These are phyloP conservation scores for Rhingia campestris DNA, from an alignment of 2,888 invertebrate species.

Conservation along the genomic window DNA sequence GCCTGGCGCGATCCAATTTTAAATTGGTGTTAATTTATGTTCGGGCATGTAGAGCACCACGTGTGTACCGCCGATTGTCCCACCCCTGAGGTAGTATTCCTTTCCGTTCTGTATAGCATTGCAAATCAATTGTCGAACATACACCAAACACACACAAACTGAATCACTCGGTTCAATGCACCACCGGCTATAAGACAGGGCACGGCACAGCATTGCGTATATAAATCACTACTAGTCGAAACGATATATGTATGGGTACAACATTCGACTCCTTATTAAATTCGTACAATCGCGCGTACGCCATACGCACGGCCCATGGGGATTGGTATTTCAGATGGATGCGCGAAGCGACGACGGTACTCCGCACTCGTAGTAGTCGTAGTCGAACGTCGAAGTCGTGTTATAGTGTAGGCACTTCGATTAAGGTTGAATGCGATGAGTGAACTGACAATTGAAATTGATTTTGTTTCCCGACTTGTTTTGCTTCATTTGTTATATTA, in stretches of 20 bases:
- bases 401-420: slow-evolving; percentile 42
- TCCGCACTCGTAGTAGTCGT: background rate
- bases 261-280: slow-evolving; percentile 59
- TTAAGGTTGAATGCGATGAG: slow-evolving; percentile 54
- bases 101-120: slow-evolving; percentile 7
- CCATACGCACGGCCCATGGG: background rate
- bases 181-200: background rate
- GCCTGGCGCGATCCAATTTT: slow-evolving; percentile 21
- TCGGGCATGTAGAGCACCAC: slow-evolving; percentile 26
- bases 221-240: slow-evolving; percentile 54
- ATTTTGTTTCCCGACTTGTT: slow-evolving; percentile 4
- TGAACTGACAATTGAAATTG: slow-evolving; percentile 59
- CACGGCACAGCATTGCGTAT: slow-evolving; percentile 18
- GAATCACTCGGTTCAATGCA: slow-evolving; percentile 44
- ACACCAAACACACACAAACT: slow-evolving; percentile 13
- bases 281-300: slow-evolving; percentile 23
- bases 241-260: slow-evolving; percentile 6
- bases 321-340: slow-evolving; percentile 40
- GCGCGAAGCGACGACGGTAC: background rate
- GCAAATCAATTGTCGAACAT: slow-evolving; percentile 24
- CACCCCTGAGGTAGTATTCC: background rate
- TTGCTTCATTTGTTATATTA: slow-evolving; percentile 24
- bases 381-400: background rate
- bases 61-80: slow-evolving; percentile 10
- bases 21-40: slow-evolving; percentile 40